phyloP scores from a whole-genome alignment of 2,113 vertebrate species.

The Tyrannus savana region DNA sequence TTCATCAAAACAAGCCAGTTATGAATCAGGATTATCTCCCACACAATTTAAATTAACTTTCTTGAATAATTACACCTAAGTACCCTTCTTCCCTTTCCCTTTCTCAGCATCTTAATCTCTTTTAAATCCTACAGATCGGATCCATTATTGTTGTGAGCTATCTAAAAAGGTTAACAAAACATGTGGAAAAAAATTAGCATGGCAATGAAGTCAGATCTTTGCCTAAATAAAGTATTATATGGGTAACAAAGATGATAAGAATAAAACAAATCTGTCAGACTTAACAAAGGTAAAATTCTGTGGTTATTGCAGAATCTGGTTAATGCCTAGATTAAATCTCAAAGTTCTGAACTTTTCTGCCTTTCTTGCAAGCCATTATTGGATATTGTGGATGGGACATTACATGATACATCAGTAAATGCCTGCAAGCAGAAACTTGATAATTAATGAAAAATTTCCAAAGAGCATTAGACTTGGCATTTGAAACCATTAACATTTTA shows the following conservation, averaged over 20 bases:
- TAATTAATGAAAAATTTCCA: not conserved
- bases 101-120: not conserved
- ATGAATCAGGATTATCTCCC: not conserved
- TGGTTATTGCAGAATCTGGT: not conserved
- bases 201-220: not conserved
- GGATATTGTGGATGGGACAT: not conserved
- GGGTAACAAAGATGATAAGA: not conserved
- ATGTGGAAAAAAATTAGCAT: not conserved
- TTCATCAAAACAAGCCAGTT: not conserved
- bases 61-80: not conserved
- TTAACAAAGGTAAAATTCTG: not conserved
- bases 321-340: not conserved
- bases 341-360: not conserved
- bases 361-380: not conserved
- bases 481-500: conserved; percentile 1
- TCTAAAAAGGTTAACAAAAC: not conserved
- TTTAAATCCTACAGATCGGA: not conserved
- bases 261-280: not conserved
- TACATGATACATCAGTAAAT: not conserved
- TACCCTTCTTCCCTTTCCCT: not conserved
- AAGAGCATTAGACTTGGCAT: not conserved
- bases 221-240: not conserved
- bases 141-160: not conserved
- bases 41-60: conserved; percentile 31
- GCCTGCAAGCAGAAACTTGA: not conserved